phyloP scores from a whole-genome alignment of 2,888 invertebrate genomes.

The Tenthredo notha region DNA sequence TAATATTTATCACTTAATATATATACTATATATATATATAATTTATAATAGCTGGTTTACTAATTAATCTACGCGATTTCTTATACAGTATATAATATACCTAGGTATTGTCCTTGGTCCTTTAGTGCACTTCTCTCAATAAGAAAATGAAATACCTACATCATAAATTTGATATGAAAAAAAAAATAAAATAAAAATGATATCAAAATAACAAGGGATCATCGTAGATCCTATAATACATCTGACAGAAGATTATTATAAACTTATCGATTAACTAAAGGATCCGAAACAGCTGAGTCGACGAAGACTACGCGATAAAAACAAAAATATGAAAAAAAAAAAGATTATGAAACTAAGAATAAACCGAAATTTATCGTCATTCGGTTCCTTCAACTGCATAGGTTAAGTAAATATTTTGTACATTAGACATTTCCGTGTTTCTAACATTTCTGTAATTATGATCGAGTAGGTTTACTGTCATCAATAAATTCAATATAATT shows the following conservation, averaged over 20 bases:
- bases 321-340: neutral
- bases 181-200: neutral
- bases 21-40: neutral
- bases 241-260: neutral
- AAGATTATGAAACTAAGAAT: neutral
- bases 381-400: neutral
- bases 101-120: constrained; percentile 68
- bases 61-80: constrained; percentile 27
- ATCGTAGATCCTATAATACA: neutral
- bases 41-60: constrained; percentile 19
- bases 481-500: neutral
- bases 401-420: constrained; percentile 18
- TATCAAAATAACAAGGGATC: neutral
- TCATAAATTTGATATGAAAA: neutral
- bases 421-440: neutral
- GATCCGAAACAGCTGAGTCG: neutral
- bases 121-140: constrained; percentile 54
- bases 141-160: neutral
- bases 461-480: neutral
- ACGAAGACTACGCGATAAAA: neutral
- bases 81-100: constrained; percentile 22
- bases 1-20: neutral
- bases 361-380: neutral
- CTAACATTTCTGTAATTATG: neutral
- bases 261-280: neutral